Evolutionary conservation across 2,888 invertebrate species (phyloP).

Genomic region (Drosophila neutralis): DNA sequence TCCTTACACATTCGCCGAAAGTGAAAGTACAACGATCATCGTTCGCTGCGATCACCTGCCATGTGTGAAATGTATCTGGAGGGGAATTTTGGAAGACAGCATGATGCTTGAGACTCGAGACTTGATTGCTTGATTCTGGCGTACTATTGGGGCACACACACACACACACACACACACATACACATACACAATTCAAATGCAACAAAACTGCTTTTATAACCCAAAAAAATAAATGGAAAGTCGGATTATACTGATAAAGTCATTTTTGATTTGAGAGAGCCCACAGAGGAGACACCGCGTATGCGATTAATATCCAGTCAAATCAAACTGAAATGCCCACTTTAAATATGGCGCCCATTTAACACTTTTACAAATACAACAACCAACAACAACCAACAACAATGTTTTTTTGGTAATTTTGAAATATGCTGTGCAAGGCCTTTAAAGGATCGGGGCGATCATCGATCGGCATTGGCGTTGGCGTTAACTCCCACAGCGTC

Average conservation of each 20-base stretch:
- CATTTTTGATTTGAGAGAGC: constrained; percentile 37
- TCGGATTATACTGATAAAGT: constrained; percentile 58
- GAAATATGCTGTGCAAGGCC: constrained; percentile 60
- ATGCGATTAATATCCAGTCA: constrained; percentile 44
- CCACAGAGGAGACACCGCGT: constrained; percentile 37
- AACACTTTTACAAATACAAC: constrained; percentile 60
- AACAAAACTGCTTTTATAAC: constrained; percentile 13
- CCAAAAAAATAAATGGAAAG: constrained; percentile 49
- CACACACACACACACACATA: not conserved
- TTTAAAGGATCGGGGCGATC: constrained; percentile 65
- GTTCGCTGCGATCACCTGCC: constrained; percentile 53
- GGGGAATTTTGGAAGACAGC: constrained; percentile 38
- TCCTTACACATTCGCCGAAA: constrained; percentile 57
- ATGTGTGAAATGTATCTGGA: constrained; percentile 59
- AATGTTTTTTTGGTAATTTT: constrained; percentile 50
- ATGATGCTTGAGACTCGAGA: constrained; percentile 15
- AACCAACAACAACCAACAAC: constrained; percentile 15
- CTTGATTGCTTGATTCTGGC: constrained; percentile 24
- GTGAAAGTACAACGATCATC: constrained; percentile 61
- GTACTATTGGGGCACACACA: constrained; percentile 3
- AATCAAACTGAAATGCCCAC: constrained; percentile 41
- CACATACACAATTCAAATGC: constrained; percentile 22
- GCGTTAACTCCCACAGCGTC: constrained; percentile 52
- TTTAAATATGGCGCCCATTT: constrained; percentile 66
- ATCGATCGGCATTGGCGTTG: constrained; percentile 33